Evolutionary conservation across 2,888 invertebrate species (phyloP).

Genomic region (Physocephala rufipes): DNA sequence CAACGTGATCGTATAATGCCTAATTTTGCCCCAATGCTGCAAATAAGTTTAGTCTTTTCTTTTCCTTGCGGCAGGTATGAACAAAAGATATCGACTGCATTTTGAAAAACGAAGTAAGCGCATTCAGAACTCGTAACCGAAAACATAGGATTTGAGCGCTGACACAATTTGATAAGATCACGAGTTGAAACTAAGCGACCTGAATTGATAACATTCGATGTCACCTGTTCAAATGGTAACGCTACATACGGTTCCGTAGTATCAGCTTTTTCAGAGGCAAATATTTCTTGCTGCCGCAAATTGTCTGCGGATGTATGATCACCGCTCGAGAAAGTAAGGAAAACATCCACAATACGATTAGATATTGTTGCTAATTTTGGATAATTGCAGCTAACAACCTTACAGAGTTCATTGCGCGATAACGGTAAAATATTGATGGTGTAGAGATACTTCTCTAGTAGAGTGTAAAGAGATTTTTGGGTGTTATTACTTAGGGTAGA

Average conservation of each 20-base stretch:
- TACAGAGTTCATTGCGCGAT: constrained; percentile 76
- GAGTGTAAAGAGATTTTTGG: constrained; percentile 72
- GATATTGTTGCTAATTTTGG: constrained; percentile 78
- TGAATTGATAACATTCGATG: constrained; percentile 54
- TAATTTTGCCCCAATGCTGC: constrained; percentile 79
- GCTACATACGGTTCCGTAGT: constrained; percentile 55
- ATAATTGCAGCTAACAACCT: constrained; percentile 76
- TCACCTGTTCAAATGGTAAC: constrained; percentile 57
- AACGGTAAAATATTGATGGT: constrained; percentile 84
- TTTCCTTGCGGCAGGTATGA: constrained; percentile 76
- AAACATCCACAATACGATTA: constrained; percentile 82
- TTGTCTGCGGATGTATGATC: constrained; percentile 68
- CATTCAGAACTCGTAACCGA: constrained; percentile 73
- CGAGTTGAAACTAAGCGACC: constrained; percentile 81
- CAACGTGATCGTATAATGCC: constrained; percentile 85
- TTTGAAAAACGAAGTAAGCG: constrained; percentile 73
- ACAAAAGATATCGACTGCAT: constrained; percentile 92
- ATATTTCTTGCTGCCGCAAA: constrained; percentile 62
- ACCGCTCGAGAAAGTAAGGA: constrained; percentile 80
- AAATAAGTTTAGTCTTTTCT: constrained; percentile 74
- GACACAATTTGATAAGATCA: constrained; percentile 93
- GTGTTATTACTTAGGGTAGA: constrained; percentile 51
- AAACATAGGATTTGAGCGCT: constrained; percentile 78
- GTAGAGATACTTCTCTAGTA: constrained; percentile 84
- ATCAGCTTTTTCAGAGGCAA: constrained; percentile 53